Percentiles rank a stretch among this genome's conserved stretches.
Evolutionary conservation across 2,888 invertebrate species (phyloP).

Genomic region (Leptinotarsa juncta): DNA sequence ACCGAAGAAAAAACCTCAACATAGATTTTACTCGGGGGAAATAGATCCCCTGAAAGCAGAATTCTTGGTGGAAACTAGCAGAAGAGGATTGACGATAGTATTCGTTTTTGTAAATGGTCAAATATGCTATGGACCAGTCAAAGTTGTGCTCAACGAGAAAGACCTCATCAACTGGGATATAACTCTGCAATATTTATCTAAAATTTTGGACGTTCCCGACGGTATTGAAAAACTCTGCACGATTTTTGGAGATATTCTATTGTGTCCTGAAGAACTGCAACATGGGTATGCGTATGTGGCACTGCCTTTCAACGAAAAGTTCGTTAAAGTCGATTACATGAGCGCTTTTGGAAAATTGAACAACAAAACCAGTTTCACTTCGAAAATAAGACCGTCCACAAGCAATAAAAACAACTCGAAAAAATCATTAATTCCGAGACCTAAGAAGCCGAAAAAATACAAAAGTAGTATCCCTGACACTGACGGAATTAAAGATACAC

Average conservation of each 20-base stretch:
- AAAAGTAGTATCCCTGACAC: background rate
- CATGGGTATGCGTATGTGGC: conserved; percentile 50
- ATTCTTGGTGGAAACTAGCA: conserved; percentile 35
- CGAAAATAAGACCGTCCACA: background rate
- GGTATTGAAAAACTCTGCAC: conserved; percentile 43
- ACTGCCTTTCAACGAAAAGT: conserved; percentile 44
- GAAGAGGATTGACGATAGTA: conserved; percentile 36
- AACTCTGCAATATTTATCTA: conserved; percentile 32
- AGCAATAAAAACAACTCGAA: background rate
- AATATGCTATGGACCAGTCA: conserved; percentile 33
- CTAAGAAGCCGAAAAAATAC: background rate
- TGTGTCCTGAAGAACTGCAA: conserved; percentile 37
- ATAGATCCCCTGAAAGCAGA: conserved; percentile 26
- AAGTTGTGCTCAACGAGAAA: conserved; percentile 37
- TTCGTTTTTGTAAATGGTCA: conserved; percentile 37
- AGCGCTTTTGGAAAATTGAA: conserved; percentile 7
- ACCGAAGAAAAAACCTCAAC: conserved; percentile 25
- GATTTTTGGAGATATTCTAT: conserved; percentile 40
- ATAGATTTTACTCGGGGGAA: conserved; percentile 37
- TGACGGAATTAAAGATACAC: background rate
- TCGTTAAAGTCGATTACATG: conserved; percentile 44
- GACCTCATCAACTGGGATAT: conserved; percentile 36
- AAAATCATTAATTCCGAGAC: background rate
- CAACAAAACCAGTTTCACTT: conserved; percentile 14
- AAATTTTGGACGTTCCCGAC: conserved; percentile 40